Conservation (phyloP, 2,888 invertebrate genomes). For the Leuctra nigra region DNA sequence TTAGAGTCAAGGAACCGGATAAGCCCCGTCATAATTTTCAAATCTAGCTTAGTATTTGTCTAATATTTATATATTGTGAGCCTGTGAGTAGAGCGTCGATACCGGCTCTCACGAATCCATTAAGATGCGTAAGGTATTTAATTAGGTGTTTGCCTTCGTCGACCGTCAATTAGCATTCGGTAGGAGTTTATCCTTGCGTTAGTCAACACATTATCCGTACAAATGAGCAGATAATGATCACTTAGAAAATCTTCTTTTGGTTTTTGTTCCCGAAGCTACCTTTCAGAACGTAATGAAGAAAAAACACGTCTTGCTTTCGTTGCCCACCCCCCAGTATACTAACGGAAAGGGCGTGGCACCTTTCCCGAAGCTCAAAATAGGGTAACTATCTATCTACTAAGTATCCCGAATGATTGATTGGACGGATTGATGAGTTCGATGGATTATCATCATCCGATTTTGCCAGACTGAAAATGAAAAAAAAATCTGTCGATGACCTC, state of each 20-base stretch:
- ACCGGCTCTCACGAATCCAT: too few species aligned
- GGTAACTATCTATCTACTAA: conserved; percentile 15
- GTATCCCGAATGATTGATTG: conserved; percentile 13
- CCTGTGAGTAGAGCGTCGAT: too few species aligned
- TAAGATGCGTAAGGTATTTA: too few species aligned
- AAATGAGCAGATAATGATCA: not conserved
- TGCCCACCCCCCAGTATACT: not conserved
- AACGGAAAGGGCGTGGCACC: conserved; percentile 17
- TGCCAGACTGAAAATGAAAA: too few species aligned
- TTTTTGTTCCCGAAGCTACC: too few species aligned
- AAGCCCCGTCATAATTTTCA: too few species aligned
- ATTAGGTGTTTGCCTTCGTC: too few species aligned
- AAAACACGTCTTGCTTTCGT: not conserved
- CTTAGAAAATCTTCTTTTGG: too few species aligned
- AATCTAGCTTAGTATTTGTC: too few species aligned
- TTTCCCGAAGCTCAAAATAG: conserved; percentile 9
- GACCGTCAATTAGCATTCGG: not conserved
- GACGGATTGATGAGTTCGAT: conserved; percentile 8
- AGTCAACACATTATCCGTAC: not conserved
- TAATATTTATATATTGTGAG: too few species aligned
- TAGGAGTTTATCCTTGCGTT: not conserved
- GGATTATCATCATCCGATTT: not conserved
- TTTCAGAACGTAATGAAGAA: conserved; percentile 7
- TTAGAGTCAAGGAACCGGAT: too few species aligned
- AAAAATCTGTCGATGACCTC: conserved; percentile 6